Percentiles rank a stretch among this genome's conserved stretches.
Conservation (phyloP, 2,888 invertebrate genomes). For the Nomada ferruginata region DNA sequence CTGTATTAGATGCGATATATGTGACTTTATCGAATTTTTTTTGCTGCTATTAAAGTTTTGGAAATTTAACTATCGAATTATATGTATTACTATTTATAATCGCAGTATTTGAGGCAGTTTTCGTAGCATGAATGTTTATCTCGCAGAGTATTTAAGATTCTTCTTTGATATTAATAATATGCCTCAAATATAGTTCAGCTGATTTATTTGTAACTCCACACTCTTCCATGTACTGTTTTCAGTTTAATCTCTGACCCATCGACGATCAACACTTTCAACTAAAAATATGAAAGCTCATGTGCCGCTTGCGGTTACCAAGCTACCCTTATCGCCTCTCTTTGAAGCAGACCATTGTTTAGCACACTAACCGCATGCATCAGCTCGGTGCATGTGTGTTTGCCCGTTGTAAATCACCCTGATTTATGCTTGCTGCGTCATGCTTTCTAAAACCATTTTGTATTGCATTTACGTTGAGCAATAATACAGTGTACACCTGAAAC, state of each 20-base stretch:
- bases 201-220: slow-evolving; percentile 8
- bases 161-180: slow-evolving; percentile 4
- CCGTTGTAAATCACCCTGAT: not conserved
- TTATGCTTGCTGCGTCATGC: not conserved
- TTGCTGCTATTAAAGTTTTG: not conserved
- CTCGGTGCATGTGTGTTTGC: slow-evolving; percentile 7
- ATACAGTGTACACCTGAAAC: no score
- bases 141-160: not conserved
- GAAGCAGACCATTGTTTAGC: slow-evolving; percentile 12
- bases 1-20: no score
- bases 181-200: not conserved
- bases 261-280: slow-evolving; percentile 26
- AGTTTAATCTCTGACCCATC: slow-evolving; percentile 33
- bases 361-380: slow-evolving; percentile 6
- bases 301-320: slow-evolving; percentile 18
- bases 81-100: no score
- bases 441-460: not conserved
- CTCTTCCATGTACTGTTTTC: not conserved
- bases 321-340: not conserved
- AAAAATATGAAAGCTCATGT: slow-evolving; percentile 25
- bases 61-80: not conserved
- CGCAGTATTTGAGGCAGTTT: no score
- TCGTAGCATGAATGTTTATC: no score
- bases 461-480: no score
- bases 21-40: not conserved